Percentiles rank a stretch among this genome's conserved stretches.
Evolutionary conservation across 2,797 vertebrate species (phyloP).

Genomic region (Aldrovandia affinis): DNA sequence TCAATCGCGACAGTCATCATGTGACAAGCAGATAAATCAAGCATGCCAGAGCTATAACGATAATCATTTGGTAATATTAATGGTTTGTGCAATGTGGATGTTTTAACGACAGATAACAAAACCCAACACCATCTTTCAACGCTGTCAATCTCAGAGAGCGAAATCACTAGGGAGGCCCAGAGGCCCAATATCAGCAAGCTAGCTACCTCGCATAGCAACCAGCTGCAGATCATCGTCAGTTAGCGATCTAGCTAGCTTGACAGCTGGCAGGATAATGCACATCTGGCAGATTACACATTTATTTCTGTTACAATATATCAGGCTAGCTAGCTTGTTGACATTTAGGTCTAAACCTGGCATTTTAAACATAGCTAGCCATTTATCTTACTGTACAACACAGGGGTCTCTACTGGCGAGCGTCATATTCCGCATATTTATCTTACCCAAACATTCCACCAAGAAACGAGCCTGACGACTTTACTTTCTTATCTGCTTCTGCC

Average conservation of each 20-base stretch:
- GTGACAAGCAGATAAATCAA: not conserved
- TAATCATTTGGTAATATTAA: not conserved
- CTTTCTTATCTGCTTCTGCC: conserved; percentile 94
- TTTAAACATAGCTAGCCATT: not conserved
- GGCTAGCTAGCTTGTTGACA: not conserved
- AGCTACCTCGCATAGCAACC: not conserved
- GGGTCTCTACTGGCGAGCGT: not conserved
- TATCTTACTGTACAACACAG: no score
- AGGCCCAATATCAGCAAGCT: not conserved
- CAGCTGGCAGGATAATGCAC: not conserved
- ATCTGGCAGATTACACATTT: not conserved
- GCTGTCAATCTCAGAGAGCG: not conserved
- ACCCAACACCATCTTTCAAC: not conserved
- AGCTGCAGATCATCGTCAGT: not conserved
- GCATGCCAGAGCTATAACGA: not conserved
- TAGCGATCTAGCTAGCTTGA: not conserved
- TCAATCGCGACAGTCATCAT: not conserved
- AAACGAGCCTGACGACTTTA: conserved; percentile 92
- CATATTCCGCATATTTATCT: conserved; percentile 64
- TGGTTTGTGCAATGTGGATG: not conserved
- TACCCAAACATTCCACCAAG: conserved; percentile 96
- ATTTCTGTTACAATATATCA: not conserved
- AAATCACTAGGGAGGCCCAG: not conserved
- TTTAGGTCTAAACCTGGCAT: not conserved
- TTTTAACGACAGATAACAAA: not conserved